These are phyloP conservation scores for Belonocnema kinseyi DNA, from an alignment of 1,140 invertebrate genomes.

Conservation along the genomic window DNA sequence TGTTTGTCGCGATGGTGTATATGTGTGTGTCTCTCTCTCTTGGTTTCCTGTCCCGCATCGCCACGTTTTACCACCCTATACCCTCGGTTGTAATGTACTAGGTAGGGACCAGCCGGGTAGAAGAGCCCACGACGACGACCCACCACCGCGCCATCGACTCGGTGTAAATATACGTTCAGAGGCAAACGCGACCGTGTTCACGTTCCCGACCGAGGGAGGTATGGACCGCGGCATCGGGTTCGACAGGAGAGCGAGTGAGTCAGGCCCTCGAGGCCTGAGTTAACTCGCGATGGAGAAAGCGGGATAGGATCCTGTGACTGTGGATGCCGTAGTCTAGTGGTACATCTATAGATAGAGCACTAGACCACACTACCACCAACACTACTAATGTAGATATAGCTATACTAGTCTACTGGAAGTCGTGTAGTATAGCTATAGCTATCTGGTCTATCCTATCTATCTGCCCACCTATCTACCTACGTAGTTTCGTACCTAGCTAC, in stretches of 20 bases:
- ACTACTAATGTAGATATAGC: not conserved
- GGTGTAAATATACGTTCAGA: slow-evolving; percentile 25
- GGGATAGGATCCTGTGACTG: slow-evolving; percentile 22
- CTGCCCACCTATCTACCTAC: slow-evolving; percentile 21
- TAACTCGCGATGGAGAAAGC: slow-evolving; percentile 28
- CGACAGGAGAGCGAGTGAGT: slow-evolving; percentile 14
- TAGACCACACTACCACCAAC: too few relatives aligned
- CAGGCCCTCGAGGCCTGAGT: not conserved
- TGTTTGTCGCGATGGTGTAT: not conserved
- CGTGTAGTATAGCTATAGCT: slow-evolving; percentile 11
- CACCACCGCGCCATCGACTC: slow-evolving; percentile 21
- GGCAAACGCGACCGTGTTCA: slow-evolving; percentile 20
- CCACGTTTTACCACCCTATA: slow-evolving; percentile 4
- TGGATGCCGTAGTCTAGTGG: not conserved
- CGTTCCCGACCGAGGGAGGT: slow-evolving; percentile 8
- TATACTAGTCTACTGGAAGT: not conserved
- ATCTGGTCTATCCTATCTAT: slow-evolving; percentile 20
- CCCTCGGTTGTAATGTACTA: not conserved
- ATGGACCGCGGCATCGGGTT: slow-evolving; percentile 17
- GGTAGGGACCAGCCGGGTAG: not conserved
- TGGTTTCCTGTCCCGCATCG: slow-evolving; percentile 10
- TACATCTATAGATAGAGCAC: too few relatives aligned
- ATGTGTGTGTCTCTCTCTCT: slow-evolving; percentile 1
- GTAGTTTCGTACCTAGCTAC: not conserved
- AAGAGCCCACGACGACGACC: slow-evolving; percentile 11